Base-by-base conservation (phyloP, 2,113 vertebrate species). In the Toxotes chatareus region DNA sequence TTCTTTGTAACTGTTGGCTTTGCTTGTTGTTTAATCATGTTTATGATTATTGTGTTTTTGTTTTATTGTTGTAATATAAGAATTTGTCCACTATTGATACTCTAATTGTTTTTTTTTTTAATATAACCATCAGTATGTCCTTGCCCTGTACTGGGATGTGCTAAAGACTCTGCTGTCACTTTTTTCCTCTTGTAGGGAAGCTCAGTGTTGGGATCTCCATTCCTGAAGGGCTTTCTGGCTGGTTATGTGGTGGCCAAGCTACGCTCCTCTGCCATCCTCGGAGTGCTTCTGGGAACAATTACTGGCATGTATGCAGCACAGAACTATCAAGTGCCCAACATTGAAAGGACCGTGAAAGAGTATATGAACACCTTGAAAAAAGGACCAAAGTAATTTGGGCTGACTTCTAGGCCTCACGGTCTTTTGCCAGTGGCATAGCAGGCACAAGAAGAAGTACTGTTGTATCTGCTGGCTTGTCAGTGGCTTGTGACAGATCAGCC, bases 201-300 rank as follows among this genome's bases (percentile, higher is more conserved):
- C 51, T 96, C 96, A 0, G 77, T 98, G 46, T 85, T 99, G 76
- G 95, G 96, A 21, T 99, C 97, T 1, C 97, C 98, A 0, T 97
- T 99, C 12, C 90, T 99, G 80, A 99, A 99, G 71, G 98, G 98
- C 53, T 98, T 98, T 83, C 85, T 99, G 89, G 97, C 97, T 0
- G 98, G 98, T 1, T 99, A 98, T 84, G 57, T 98, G 66, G 93
- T 97, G 59, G 97, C 98, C 70, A 99, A 96, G 63, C 95, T 99
- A 2, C 97, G 98, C 44, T 96, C 97, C 65, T 98, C 98, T 0
- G 97, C 97, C 1, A 89, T 99, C 40, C 71, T 98, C 78, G 98
- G 98, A 10, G 94, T 99, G 62, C 86, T 96, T 10, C 92, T 96
- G 40, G 98, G 98, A 67, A 96, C 97, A 17, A 94, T 95, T 92